Evolutionary conservation across 2,888 invertebrate genomes (phyloP).

Genomic region (Monochamus alternatus): DNA sequence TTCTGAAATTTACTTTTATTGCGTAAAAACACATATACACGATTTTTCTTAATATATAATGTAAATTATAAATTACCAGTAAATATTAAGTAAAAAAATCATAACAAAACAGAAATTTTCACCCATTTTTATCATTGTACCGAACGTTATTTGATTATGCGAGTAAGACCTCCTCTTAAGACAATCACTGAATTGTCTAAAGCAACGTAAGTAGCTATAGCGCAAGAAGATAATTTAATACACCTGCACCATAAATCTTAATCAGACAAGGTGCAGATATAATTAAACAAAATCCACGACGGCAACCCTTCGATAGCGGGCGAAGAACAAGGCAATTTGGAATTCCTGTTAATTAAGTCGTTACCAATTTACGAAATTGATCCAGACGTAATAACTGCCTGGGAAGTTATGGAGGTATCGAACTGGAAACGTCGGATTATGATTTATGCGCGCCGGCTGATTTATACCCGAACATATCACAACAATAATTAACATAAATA

Average conservation of each 20-base stretch:
- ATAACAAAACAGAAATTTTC: no score
- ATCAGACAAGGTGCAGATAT: slow-evolving; percentile 11
- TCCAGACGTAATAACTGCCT: slow-evolving; percentile 10
- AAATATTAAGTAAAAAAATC: no score
- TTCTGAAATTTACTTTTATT: no score
- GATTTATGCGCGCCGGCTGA: slow-evolving; percentile 4
- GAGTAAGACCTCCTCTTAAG: no score
- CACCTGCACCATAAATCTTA: slow-evolving; percentile 13
- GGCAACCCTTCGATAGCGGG: neutral
- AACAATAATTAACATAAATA: slow-evolving; percentile 26
- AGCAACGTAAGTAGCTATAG: neutral
- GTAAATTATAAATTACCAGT: no score
- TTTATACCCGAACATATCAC: slow-evolving; percentile 12
- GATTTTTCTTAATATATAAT: no score
- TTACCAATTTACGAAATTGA: slow-evolving; percentile 22
- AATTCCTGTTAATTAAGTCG: slow-evolving; percentile 15
- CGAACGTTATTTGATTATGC: no score
- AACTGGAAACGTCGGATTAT: slow-evolving; percentile 9
- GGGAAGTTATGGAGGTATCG: neutral
- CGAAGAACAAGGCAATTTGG: neutral
- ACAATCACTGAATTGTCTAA: neutral
- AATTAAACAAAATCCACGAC: slow-evolving; percentile 5
- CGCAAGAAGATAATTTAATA: neutral
- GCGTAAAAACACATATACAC: no score
- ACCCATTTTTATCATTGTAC: no score